Base-by-base conservation (phyloP, 2,888 invertebrate species). In the Sceliomorpha sp. region DNA sequence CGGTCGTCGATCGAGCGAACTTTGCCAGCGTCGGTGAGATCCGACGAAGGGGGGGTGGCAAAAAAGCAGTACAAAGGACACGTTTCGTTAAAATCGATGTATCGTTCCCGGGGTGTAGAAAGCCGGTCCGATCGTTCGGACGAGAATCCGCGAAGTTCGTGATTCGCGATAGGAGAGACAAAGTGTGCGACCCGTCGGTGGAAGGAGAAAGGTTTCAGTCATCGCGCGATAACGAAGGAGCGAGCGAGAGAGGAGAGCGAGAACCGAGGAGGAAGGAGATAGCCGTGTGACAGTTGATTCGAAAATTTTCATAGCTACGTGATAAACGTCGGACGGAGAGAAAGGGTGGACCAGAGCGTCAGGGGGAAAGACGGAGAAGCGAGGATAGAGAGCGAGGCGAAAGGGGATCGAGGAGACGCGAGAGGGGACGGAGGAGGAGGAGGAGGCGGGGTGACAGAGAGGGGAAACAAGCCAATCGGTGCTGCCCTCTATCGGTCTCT, bases 261-360 rank as follows among this genome's bases (percentile, higher is more conserved):
- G n/a, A n/a, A n/a, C n/a, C 20, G 29, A 29, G 26, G 39, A 32
- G 40, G 58, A 45, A 59, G 15, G 55, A 27, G 50, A 39, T 37
- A 51, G 32, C 15, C 36, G 56, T 50, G 63, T 51, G 72, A 73
- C 75, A 73, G 59, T 60, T 66, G 59, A 72, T 68, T 75, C 72
- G 76, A 81, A 82, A 36, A 81, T 77, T 83, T 81, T 80, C 73
- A 77, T 74, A 68, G 67, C 20, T 20, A 5, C 20, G 70, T 67
- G 44, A 63, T 56, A 62, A 27, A 29, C 40, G 32, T 5, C 27
- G 14, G 39, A 8, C 14, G 39, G 48, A 32, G 51, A 48, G 31
- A 29, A 32, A 31, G 34, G 40, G 51, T 20, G 44, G 17, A 31
- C 20, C 29, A 36, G 50, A 27, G 55, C 13, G n/a, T n/a, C n/a